Evolutionary conservation across 2,113 vertebrate species (phyloP).

Genomic region (Eublepharis macularius): DNA sequence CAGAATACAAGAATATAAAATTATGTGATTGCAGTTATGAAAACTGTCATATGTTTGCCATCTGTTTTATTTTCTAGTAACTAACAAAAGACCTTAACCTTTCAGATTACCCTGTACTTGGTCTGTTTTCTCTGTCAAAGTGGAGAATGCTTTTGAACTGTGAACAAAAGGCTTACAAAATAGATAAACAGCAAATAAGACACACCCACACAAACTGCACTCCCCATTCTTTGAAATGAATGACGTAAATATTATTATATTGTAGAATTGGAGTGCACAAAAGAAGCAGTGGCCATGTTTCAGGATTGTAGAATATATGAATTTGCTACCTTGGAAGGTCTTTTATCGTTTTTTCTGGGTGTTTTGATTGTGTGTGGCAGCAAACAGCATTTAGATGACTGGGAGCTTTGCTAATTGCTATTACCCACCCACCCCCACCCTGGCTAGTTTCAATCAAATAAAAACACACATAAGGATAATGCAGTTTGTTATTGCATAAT

Average conservation of each 20-base stretch:
- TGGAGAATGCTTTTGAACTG: not conserved
- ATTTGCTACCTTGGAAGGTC: not conserved
- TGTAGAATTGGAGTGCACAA: too few relatives aligned
- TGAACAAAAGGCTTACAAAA: not conserved
- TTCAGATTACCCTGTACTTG: not conserved
- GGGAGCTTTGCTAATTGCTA: not conserved
- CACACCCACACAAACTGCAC: too few relatives aligned
- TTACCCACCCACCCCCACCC: too few relatives aligned
- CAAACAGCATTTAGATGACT: not conserved
- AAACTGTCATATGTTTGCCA: not conserved
- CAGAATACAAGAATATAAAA: not conserved
- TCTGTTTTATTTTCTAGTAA: not conserved
- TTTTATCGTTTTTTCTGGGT: not conserved
- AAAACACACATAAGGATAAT: too few relatives aligned
- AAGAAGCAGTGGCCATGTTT: too few relatives aligned
- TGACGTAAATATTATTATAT: too few relatives aligned
- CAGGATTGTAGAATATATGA: not conserved
- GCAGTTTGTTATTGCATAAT: too few relatives aligned
- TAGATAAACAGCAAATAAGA: too few relatives aligned
- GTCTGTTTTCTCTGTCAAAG: not conserved
- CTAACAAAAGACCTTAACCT: not conserved
- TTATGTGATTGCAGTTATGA: not conserved
- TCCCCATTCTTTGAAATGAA: too few relatives aligned
- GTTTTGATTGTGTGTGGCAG: not conserved
- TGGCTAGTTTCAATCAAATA: too few relatives aligned